Conservation (phyloP, 2,888 invertebrate species). For the Drosophila bunnanda region DNA sequence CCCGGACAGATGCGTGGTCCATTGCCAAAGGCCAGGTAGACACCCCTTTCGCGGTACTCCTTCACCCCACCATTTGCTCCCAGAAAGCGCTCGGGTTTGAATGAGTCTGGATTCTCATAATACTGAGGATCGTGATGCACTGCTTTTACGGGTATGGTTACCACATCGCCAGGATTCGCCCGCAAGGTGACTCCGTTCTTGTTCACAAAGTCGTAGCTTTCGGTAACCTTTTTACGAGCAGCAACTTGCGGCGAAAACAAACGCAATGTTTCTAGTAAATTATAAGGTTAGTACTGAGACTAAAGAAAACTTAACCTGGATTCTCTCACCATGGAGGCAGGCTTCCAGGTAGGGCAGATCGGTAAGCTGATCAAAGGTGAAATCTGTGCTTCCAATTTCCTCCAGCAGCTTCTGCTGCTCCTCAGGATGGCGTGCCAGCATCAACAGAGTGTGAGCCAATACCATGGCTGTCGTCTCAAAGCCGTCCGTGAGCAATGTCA, state of each 20-base stretch:
- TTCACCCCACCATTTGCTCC: constrained; percentile 53
- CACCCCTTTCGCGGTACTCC: constrained; percentile 73
- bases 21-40: constrained; percentile 61
- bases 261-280: constrained; percentile 62
- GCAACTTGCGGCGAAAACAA: constrained; percentile 60
- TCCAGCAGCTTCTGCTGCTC: constrained; percentile 67
- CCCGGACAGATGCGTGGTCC: constrained; percentile 71
- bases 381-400: constrained; percentile 65
- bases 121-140: constrained; percentile 69
- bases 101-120: constrained; percentile 65
- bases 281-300: not conserved
- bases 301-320: accelerated
- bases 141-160: constrained; percentile 59
- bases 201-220: constrained; percentile 55
- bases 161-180: constrained; percentile 58
- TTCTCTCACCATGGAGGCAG: constrained; percentile 74
- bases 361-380: constrained; percentile 74
- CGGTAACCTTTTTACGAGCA: constrained; percentile 60
- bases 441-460: constrained; percentile 70
- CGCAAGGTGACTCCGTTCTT: constrained; percentile 59
- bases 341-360: constrained; percentile 81
- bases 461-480: constrained; percentile 80
- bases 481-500: constrained; percentile 83
- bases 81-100: constrained; percentile 80
- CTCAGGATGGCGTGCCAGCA: constrained; percentile 70